Percentiles rank a stretch among this genome's conserved stretches.
These are phyloP conservation scores for Rapana venosa DNA, from an alignment of 2,888 invertebrate species.

Conservation along the genomic window DNA sequence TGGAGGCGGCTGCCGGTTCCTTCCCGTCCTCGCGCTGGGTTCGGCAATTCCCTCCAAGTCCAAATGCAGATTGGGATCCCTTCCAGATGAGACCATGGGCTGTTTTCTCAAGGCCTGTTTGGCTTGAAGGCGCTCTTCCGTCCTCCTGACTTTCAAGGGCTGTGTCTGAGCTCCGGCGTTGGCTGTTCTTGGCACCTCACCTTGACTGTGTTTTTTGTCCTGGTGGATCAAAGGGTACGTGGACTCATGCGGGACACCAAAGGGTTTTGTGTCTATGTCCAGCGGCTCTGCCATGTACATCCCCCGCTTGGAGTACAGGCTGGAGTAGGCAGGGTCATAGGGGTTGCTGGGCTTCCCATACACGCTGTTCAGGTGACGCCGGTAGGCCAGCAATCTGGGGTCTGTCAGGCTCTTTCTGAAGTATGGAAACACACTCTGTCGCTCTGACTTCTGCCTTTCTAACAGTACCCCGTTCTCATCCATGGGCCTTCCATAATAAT, in stretches of 20 bases:
- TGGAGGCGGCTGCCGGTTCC: neutral
- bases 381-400: slow-evolving; percentile 3
- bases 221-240: neutral
- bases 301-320: neutral
- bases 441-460: neutral
- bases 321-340: slow-evolving; percentile 20
- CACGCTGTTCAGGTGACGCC: slow-evolving; percentile 3
- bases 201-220: neutral
- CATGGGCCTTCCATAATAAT: slow-evolving; percentile 25
- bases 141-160: neutral
- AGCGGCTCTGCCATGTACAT: neutral
- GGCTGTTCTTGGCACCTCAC: neutral
- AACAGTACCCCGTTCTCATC: slow-evolving; percentile 16
- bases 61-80: neutral
- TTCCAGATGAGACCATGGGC: neutral
- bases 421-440: slow-evolving; percentile 25
- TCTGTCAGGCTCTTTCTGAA: slow-evolving; percentile 40
- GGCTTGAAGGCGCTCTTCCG: neutral
- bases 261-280: neutral
- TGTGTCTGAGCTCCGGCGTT: slow-evolving; percentile 32
- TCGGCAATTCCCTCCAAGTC: neutral
- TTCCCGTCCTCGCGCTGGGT: neutral
- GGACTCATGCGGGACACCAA: neutral
- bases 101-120: neutral
- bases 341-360: slow-evolving; percentile 13